Evolutionary conservation across 92 coral and sea anemone species (phyloP).

Genomic region (Porites lobata): DNA sequence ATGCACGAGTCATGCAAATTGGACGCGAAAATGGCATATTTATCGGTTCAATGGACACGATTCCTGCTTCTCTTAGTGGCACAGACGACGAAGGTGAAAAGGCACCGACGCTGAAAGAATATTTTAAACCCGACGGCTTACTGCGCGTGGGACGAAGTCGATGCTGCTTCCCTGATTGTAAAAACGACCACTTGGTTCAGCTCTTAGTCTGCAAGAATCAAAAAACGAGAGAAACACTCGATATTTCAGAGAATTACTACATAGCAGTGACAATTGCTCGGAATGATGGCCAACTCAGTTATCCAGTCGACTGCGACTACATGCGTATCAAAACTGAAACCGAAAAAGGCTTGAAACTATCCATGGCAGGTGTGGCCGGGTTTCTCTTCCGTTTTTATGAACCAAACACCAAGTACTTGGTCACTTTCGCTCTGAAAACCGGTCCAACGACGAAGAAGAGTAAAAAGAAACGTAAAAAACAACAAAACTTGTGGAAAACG

Average conservation of each 20-base stretch:
- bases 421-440: slow-evolving; percentile 33
- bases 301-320: slow-evolving; percentile 35
- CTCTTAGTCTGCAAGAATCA: slow-evolving; percentile 33
- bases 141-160: slow-evolving; percentile 4
- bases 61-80: not conserved
- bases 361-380: slow-evolving; percentile 27
- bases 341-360: not conserved
- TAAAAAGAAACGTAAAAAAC: not conserved
- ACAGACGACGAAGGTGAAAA: not conserved
- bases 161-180: slow-evolving; percentile 23
- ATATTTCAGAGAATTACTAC: slow-evolving; percentile 14
- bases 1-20: slow-evolving; percentile 15
- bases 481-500: not conserved
- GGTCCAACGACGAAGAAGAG: slow-evolving; percentile 33
- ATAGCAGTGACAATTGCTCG: not conserved
- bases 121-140: not conserved
- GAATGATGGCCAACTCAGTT: not conserved
- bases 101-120: not conserved
- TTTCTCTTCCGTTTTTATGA: slow-evolving; percentile 56
- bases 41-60: slow-evolving; percentile 1
- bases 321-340: slow-evolving; percentile 22
- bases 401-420: slow-evolving; percentile 27
- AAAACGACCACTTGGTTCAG: slow-evolving; percentile 22
- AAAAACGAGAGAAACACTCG: not conserved
- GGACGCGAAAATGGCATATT: not conserved